Conservation (phyloP, 2,113 vertebrate species). For the Heteronetta atricapilla region DNA sequence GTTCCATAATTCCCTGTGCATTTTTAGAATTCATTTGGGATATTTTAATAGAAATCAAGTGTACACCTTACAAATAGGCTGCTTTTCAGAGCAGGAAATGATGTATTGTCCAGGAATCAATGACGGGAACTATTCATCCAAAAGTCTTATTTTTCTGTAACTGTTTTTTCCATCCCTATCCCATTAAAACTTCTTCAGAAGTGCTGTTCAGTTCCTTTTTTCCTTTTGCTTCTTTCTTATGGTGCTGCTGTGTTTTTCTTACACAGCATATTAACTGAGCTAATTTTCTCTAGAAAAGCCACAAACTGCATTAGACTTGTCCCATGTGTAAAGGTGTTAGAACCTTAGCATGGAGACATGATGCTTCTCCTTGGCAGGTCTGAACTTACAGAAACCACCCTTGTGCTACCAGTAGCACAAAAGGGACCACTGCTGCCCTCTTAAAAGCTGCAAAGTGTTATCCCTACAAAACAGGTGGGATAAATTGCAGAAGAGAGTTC, state of each 20-base stretch:
- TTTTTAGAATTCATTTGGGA: neutral
- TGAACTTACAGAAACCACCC: neutral
- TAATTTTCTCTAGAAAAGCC: neutral
- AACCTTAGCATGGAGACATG: neutral
- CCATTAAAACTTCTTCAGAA: neutral
- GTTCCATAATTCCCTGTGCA: neutral
- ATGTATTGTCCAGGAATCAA: neutral
- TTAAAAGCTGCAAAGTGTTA: neutral
- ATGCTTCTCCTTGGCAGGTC: neutral
- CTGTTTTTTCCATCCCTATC: neutral
- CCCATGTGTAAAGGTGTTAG: neutral
- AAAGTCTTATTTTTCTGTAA: neutral
- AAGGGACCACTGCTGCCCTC: neutral
- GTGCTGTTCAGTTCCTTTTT: neutral
- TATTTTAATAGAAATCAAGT: neutral
- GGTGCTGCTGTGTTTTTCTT: neutral
- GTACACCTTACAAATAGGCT: neutral
- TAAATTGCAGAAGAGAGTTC: neutral
- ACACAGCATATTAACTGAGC: accelerated
- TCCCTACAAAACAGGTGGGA: neutral
- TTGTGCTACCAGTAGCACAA: neutral
- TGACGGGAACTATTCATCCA: neutral
- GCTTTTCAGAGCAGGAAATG: neutral
- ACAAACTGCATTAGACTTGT: accelerated
- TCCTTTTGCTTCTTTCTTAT: neutral